Evolutionary conservation across 1,140 invertebrate species (phyloP).

Genomic region (Chionoecetes opilio): DNA sequence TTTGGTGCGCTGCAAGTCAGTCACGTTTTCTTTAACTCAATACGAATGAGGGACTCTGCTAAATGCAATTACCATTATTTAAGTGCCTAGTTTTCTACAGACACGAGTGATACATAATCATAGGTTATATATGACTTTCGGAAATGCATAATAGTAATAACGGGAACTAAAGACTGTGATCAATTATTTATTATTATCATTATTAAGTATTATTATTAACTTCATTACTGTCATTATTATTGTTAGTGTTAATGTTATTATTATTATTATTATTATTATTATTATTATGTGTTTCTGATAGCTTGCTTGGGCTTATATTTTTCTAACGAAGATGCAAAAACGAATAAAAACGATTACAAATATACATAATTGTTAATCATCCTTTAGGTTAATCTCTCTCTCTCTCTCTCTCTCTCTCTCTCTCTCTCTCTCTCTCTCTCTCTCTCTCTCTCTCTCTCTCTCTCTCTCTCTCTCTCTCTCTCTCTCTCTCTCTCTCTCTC

Average conservation of each 20-base stretch:
- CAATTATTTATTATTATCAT: background rate
- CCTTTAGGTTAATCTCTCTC: background rate
- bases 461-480: slow-evolving; percentile 8
- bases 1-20: background rate
- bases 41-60: background rate
- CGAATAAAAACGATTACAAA: slow-evolving; percentile 31
- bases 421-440: background rate
- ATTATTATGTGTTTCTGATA: background rate
- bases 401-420: slow-evolving; percentile 23
- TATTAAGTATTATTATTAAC: slow-evolving; percentile 7
- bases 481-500: background rate
- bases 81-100: background rate
- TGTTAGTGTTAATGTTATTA: slow-evolving; percentile 5
- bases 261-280: slow-evolving; percentile 27
- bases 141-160: slow-evolving; percentile 6
- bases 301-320: background rate
- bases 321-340: slow-evolving; percentile 20
- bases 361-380: slow-evolving; percentile 5
- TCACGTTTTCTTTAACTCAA: background rate
- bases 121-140: background rate
- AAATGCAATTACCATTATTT: background rate
- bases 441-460: background rate
- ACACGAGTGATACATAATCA: slow-evolving; percentile 3
- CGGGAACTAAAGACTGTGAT: no score
- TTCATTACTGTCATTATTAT: slow-evolving; percentile 22